These are phyloP conservation scores for Lophius americanus DNA, from an alignment of 2,797 vertebrate species.

Conservation along the genomic window DNA sequence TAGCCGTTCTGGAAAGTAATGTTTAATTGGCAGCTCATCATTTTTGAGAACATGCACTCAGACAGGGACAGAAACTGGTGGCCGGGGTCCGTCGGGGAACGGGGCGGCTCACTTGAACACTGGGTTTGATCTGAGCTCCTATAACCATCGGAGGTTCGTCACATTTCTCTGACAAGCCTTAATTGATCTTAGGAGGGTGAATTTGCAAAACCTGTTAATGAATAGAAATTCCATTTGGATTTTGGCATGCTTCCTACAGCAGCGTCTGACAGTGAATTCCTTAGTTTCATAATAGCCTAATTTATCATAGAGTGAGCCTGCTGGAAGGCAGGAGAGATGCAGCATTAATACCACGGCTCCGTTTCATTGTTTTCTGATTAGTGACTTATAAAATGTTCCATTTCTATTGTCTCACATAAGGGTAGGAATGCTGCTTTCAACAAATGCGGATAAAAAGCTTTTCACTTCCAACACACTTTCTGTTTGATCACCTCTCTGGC, in stretches of 20 bases:
- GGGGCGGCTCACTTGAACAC: background rate
- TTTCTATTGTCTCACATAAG: slow-evolving; percentile 58
- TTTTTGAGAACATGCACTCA: background rate
- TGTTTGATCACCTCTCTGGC: slow-evolving; percentile 11
- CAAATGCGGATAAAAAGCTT: slow-evolving; percentile 42
- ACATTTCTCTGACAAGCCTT: background rate
- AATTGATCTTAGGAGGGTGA: background rate
- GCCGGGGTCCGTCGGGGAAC: background rate
- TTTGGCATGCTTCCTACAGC: slow-evolving; percentile 16
- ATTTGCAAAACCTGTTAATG: slow-evolving; percentile 14
- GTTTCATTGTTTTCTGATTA: slow-evolving; percentile 67
- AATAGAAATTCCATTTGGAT: slow-evolving; percentile 11
- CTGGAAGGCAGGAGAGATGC: slow-evolving; percentile 28
- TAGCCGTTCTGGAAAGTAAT: slow-evolving; percentile 14
- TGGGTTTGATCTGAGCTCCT: background rate
- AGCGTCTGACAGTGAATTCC: slow-evolving; percentile 24
- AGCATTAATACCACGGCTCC: slow-evolving; percentile 37
- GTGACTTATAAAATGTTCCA: slow-evolving; percentile 69
- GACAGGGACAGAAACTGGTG: too few species aligned
- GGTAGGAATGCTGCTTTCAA: slow-evolving; percentile 41
- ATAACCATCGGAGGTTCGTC: slow-evolving; percentile 6
- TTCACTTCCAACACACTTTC: slow-evolving; percentile 10
- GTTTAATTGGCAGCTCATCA: slow-evolving; percentile 46
- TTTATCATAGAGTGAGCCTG: slow-evolving; percentile 18
- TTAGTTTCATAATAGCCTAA: slow-evolving; percentile 26